Base-by-base conservation (phyloP, 2,113 vertebrate genomes). In the Butorides virescens region DNA sequence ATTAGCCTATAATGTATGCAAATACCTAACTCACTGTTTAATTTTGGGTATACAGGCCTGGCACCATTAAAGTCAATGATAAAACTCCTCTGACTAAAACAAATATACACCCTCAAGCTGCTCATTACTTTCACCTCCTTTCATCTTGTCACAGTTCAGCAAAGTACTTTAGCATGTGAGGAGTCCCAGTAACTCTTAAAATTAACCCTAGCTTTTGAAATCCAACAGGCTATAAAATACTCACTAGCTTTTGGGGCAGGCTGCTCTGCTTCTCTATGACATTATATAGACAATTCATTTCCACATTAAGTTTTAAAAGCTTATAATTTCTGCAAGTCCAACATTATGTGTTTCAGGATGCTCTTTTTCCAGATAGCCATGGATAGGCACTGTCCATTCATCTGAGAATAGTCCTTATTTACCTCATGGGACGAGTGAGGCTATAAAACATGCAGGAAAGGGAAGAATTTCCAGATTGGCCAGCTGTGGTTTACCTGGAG, bases 41-140 rank as follows among this genome's bases (percentile, higher is more conserved):
- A 96, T 93, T 96, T 92, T 46, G 56, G 52, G 70, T 65, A 47
- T 80, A 50, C 42, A 55, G 84, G 42, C 70, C 87, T 88, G 80
- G 58, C 37, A 82, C 55, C 59, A 44, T 85, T 95, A 85, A 94
- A 91, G 74, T 79, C 70, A 91, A 77, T 93, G 94, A 76, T 73
- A 91, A 93, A 94, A 77, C 32, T 91, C 13, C 44, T 80, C 63
- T 93, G 86, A 96, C 81, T 95, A 77, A 91, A 92, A 90, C 84
- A 96, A 94, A 97, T 85, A 95, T 47, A 86, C 89, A 95, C 66
- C 94, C 91, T 94, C 84, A 68, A 95, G 92, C 92, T 91, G 50
- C 83, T 97, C 84, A 85, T 95, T 97, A 92, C 92, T 96, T 96
- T 96, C 86, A 59, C 91, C 66, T 82, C 62, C 89, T 95, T 97